Percentiles rank a stretch among this genome's conserved stretches.
These are phyloP conservation scores for Drosophila engyochracea DNA, from an alignment of 2,888 invertebrate species.

Conservation along the genomic window DNA sequence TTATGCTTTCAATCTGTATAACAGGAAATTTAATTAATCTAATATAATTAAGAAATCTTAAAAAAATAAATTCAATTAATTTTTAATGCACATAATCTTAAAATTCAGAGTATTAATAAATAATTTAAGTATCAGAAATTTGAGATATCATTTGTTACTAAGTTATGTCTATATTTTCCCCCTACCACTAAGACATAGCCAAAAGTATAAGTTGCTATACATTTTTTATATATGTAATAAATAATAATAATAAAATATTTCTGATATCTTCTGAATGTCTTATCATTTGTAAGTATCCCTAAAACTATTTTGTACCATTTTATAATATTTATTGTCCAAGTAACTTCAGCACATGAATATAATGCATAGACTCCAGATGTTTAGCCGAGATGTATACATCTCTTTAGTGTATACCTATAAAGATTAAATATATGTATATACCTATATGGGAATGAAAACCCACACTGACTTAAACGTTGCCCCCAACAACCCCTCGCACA, in stretches of 20 bases:
- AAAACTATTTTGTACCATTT: not conserved
- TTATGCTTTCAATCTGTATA: not conserved
- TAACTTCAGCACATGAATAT: not conserved
- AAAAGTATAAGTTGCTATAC: not conserved
- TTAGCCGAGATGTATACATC: not conserved
- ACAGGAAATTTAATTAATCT: too few relatives aligned
- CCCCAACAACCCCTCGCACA: conserved; percentile 11
- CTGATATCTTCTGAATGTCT: too few relatives aligned
- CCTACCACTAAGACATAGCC: not conserved
- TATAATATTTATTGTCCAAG: not conserved
- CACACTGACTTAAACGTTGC: not conserved
- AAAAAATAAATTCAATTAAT: too few relatives aligned
- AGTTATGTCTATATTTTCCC: not conserved
- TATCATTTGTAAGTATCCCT: not conserved
- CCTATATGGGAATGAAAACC: not conserved
- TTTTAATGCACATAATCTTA: too few relatives aligned
- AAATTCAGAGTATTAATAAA: not conserved
- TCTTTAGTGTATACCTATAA: conserved; percentile 1
- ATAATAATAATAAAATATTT: not conserved
- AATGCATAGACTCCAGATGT: not conserved
- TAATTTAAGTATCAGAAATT: not conserved
- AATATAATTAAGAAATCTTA: too few relatives aligned
- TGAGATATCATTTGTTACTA: not conserved
- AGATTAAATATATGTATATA: not conserved
- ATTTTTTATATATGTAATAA: too few relatives aligned